phyloP scores from a whole-genome alignment of 2,113 vertebrate genomes.

The Chaetodon trifascialis region DNA sequence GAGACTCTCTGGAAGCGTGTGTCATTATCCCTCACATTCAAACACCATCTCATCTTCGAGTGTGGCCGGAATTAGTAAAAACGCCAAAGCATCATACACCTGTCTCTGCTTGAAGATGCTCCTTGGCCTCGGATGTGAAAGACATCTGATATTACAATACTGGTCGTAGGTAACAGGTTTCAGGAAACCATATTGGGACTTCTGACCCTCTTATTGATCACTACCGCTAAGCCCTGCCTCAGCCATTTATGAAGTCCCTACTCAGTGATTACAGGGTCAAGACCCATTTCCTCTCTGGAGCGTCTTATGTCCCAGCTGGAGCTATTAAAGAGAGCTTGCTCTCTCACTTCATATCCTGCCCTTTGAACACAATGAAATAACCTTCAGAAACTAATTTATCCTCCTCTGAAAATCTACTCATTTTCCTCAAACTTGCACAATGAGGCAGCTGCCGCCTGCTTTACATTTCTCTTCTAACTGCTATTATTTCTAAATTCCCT shows the following conservation, averaged over 20 bases:
- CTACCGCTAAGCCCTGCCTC: background rate
- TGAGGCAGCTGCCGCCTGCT: conserved; percentile 49
- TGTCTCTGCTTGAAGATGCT: background rate
- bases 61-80: too few species aligned
- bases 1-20: background rate
- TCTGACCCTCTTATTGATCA: conserved; percentile 32
- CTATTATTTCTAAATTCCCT: conserved; percentile 69
- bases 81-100: background rate
- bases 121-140: background rate
- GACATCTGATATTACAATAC: background rate
- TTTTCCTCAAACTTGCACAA: conserved; percentile 59
- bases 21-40: background rate
- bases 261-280: conserved; percentile 33
- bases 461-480: conserved; percentile 53
- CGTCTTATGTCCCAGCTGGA: conserved; percentile 14
- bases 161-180: background rate
- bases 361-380: conserved; percentile 68
- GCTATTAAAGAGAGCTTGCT: conserved; percentile 35
- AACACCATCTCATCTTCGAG: background rate
- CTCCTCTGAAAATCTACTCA: conserved; percentile 56
- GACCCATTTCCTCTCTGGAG: conserved; percentile 16
- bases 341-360: conserved; percentile 42
- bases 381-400: conserved; percentile 73
- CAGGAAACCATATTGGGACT: background rate
- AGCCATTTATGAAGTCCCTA: conserved; percentile 4